These are phyloP conservation scores for Dermatophagoides farinae DNA, from an alignment of 1,140 invertebrate genomes.

Conservation along the genomic window DNA sequence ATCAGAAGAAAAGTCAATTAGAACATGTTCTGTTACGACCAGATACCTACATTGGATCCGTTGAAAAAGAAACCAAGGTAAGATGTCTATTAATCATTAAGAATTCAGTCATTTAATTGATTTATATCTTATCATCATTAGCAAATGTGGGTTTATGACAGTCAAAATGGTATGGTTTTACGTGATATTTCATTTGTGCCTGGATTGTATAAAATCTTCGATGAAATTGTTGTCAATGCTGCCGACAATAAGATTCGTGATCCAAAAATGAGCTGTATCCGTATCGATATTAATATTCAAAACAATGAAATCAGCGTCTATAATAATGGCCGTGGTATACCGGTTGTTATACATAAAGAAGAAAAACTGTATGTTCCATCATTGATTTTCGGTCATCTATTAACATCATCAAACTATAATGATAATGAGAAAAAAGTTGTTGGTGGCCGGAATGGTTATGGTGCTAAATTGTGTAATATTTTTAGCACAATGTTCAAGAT, in stretches of 20 bases:
- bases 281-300: constrained; percentile 83
- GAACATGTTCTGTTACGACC: constrained; percentile 94
- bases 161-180: constrained; percentile 52
- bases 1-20: constrained; percentile 96
- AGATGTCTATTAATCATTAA: neutral
- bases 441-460: constrained; percentile 94
- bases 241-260: constrained; percentile 98
- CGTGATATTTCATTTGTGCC: constrained; percentile 82
- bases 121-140: constrained; percentile 26
- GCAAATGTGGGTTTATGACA: constrained; percentile 83
- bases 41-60: constrained; percentile 93
- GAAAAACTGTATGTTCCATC: constrained; percentile 99
- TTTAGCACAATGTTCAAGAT: constrained; percentile 92
- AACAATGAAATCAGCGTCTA: constrained; percentile 79
- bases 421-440: constrained; percentile 83
- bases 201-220: constrained; percentile 97
- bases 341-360: constrained; percentile 86
- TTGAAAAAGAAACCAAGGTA: constrained; percentile 53
- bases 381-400: constrained; percentile 95
- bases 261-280: constrained; percentile 78
- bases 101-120: neutral
- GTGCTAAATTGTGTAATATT: constrained; percentile 98
- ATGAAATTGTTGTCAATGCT: constrained; percentile 98
- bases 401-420: constrained; percentile 98
- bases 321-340: constrained; percentile 97